Evolutionary conservation across 2,888 invertebrate genomes (phyloP), one percentile per base, ranked within the genome.

Genomic region (Lypha dubia): DNA sequence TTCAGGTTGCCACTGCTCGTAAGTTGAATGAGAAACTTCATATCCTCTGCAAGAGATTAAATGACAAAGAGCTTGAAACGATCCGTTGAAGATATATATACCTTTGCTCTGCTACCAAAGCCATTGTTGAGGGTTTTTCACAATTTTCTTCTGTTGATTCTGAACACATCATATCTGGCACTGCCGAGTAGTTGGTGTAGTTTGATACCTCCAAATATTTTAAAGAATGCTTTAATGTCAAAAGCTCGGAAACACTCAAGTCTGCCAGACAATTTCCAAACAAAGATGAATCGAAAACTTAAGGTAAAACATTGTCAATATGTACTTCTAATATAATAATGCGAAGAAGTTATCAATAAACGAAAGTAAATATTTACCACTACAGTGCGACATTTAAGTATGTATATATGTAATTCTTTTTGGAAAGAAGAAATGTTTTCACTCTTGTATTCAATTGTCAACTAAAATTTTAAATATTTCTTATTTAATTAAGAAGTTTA

Each of bases 181-280:
- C 11, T 11, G 70, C 49, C 1, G 49, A 32, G 62, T 60, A 65
- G 28, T 24, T 63, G 24, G 65, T 51, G 73, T 82, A 49, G 49
- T 58, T 71, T 79, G 35, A 73, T 11, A 73, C 79, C 3, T 86
- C 63, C 65, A 92, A 87, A 11, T 87, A 76, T 24, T 90, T 84
- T 63, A 92, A 82, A 2, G 92, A 92, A 76, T 89, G 89, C 75
- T 90, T 93, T 2, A 97, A 92, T 81, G 94, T 93, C n/a, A 97
- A 91, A 32, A 97, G 92, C 87, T 95, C 95, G 3, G 95, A 94
- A 82, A 97, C 88, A 3, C 95, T 95, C 68, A 97, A 90, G 89
- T 95, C 95, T 89, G 95, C 95, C 41, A 97, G 87, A 83, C 89
- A 90, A 38, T 87, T 87, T 7, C 62, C 80, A 82, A 84, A 82